phyloP scores from a whole-genome alignment of 2,797 vertebrate species.

The Galaxias olidus region DNA sequence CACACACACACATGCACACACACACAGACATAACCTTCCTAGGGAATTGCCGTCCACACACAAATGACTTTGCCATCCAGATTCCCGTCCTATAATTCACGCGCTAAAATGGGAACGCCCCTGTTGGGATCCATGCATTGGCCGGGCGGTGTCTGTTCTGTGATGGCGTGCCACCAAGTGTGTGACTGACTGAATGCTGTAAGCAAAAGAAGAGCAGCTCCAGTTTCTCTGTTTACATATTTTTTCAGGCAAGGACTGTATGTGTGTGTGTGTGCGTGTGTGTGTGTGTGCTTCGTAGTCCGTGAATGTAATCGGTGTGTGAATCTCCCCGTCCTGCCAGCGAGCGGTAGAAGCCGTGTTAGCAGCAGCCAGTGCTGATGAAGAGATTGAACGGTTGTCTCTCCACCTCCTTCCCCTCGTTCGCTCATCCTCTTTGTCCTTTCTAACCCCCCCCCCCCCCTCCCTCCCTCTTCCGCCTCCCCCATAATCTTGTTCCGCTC shows the following conservation, averaged over 20 bases:
- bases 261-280: slow-evolving; percentile 2
- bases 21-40: no score
- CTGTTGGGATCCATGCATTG: background rate
- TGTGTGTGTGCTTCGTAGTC: background rate
- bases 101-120: background rate
- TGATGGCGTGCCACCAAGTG: slow-evolving; percentile 18
- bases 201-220: no score
- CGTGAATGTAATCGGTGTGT: slow-evolving; percentile 36
- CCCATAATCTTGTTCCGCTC: slow-evolving; percentile 31
- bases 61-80: slow-evolving; percentile 36
- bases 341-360: slow-evolving; percentile 57
- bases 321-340: slow-evolving; percentile 36
- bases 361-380: slow-evolving; percentile 52
- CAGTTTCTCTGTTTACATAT: no score
- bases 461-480: background rate
- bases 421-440: slow-evolving; percentile 18
- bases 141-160: slow-evolving; percentile 17
- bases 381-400: slow-evolving; percentile 22
- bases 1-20: no score
- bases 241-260: background rate
- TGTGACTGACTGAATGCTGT: background rate
- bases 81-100: slow-evolving; percentile 33
- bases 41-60: slow-evolving; percentile 28
- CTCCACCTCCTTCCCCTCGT: background rate
- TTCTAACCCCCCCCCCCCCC: background rate